A percentile compares a stretch with the other conserved stretches of the same genome.
Conservation (phyloP, 2,797 vertebrate species). For the Hoplostethus atlanticus region DNA sequence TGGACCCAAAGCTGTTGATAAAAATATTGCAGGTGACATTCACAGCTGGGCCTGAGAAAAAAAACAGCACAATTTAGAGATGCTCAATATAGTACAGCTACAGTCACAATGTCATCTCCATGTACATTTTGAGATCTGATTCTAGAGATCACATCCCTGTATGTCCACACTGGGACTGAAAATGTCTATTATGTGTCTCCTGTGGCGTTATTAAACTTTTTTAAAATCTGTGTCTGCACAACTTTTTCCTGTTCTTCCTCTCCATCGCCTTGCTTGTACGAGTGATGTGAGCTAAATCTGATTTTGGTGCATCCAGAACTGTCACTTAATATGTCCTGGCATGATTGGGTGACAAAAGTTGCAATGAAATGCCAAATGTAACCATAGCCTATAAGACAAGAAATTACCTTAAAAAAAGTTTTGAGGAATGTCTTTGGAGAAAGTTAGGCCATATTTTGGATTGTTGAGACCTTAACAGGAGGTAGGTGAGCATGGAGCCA, state of each 20-base stretch:
- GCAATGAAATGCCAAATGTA: no score
- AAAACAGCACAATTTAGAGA: slow-evolving; percentile 45
- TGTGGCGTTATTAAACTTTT: slow-evolving; percentile 3
- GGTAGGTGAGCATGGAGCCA: neutral
- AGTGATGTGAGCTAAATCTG: no score
- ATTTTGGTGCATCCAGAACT: no score
- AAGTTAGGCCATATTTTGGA: neutral
- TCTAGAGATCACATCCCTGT: neutral
- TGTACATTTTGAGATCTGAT: no score
- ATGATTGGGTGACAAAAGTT: no score
- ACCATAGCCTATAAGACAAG: no score
- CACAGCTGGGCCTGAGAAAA: slow-evolving; percentile 89
- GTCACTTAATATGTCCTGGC: no score
- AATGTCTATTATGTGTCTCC: slow-evolving; percentile 13
- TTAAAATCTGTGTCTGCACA: slow-evolving; percentile 17
- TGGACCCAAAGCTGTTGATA: slow-evolving; percentile 96
- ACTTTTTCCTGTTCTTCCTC: neutral
- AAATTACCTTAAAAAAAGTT: no score
- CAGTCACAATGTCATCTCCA: no score
- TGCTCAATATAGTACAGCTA: neutral
- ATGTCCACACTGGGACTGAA: slow-evolving; percentile 3
- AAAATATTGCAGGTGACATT: slow-evolving; percentile 98
- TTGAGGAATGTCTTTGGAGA: neutral
- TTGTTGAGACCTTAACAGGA: no score
- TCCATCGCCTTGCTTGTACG: no score